Percentiles rank a stretch among this genome's conserved stretches.
These are phyloP conservation scores for Morone saxatilis DNA, from an alignment of 2,113 vertebrate genomes.

Conservation along the genomic window DNA sequence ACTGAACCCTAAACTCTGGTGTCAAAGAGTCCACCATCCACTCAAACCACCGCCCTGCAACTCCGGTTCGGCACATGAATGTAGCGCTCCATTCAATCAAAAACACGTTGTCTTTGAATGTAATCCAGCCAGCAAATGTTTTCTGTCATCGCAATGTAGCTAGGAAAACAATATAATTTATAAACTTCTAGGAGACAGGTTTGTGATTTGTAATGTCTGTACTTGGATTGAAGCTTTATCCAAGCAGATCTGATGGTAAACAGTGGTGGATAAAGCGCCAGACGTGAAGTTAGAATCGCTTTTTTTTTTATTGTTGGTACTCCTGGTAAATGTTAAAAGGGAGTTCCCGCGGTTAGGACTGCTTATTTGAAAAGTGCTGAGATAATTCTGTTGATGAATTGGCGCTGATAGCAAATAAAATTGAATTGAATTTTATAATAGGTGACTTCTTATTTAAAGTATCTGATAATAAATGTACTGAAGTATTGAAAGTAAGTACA, in stretches of 20 bases:
- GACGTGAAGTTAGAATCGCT: too few relatives aligned
- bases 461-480: too few relatives aligned
- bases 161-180: neutral
- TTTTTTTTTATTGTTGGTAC: too few relatives aligned
- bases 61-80: neutral
- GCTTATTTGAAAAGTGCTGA: too few relatives aligned
- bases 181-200: neutral
- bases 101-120: neutral
- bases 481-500: too few relatives aligned
- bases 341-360: too few relatives aligned
- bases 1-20: neutral
- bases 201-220: neutral
- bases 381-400: too few relatives aligned
- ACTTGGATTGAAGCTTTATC: neutral
- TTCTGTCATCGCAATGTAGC: neutral
- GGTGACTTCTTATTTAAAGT: too few relatives aligned
- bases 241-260: neutral
- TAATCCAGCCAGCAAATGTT: neutral
- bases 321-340: too few relatives aligned
- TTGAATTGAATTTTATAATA: too few relatives aligned
- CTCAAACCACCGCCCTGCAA: neutral
- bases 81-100: neutral
- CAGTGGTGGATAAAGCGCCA: too few relatives aligned
- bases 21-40: neutral
- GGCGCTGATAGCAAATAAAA: too few relatives aligned